Evolutionary conservation across 2,888 invertebrate species (phyloP).

Genomic region (Nemotelus nigrinus): DNA sequence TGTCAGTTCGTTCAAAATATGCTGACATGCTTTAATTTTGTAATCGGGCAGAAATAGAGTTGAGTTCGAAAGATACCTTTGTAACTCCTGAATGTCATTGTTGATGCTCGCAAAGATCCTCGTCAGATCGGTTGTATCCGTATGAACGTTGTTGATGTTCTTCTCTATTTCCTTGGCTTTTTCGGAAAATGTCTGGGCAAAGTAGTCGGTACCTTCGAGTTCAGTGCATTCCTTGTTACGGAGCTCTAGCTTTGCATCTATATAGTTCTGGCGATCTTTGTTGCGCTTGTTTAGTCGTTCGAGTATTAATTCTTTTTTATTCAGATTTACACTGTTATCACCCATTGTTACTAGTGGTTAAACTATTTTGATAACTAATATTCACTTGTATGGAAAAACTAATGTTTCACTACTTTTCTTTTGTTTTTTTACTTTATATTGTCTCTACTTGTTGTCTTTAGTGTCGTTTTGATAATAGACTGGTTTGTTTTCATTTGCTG

Average conservation of each 20-base stretch:
- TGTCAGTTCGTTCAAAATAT: conserved; percentile 76
- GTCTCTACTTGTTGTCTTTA: conserved; percentile 14
- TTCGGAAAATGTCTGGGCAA: conserved; percentile 74
- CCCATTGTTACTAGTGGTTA: conserved; percentile 42
- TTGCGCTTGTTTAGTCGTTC: conserved; percentile 63
- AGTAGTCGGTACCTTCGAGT: conserved; percentile 70
- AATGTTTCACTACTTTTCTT: conserved; percentile 34
- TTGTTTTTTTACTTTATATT: background rate
- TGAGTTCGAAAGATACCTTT: conserved; percentile 82
- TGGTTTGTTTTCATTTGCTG: conserved; percentile 47
- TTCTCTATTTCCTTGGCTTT: conserved; percentile 74
- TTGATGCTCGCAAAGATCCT: conserved; percentile 76
- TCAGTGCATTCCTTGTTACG: conserved; percentile 59
- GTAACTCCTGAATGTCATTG: conserved; percentile 77
- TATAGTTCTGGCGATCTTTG: conserved; percentile 62
- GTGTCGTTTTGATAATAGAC: conserved; percentile 18
- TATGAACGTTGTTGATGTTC: conserved; percentile 67
- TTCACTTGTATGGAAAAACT: no score
- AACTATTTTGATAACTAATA: background rate
- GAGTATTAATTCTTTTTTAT: conserved; percentile 59
- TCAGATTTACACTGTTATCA: conserved; percentile 45
- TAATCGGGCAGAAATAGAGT: conserved; percentile 83
- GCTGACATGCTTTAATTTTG: conserved; percentile 81
- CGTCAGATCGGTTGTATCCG: conserved; percentile 64
- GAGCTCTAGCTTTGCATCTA: conserved; percentile 61